Evolutionary conservation across 2,888 invertebrate species (phyloP), one percentile per base, ranked within the genome.

Genomic region (Morpho achilles): DNA sequence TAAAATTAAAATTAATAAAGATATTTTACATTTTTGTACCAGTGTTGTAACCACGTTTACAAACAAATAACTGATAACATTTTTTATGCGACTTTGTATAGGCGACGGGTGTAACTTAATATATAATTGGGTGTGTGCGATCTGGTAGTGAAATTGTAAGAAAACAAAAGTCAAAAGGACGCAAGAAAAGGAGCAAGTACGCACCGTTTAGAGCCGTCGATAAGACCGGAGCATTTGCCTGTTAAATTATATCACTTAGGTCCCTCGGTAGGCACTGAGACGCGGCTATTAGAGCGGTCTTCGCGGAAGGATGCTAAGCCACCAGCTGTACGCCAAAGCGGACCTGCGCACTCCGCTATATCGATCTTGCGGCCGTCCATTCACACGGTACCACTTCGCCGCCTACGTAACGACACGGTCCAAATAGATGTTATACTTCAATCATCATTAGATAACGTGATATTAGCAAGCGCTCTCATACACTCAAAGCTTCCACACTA

Each of bases 391-490:
- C 77, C 81, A 77, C 78, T 78, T 76, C 77, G 64, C 80, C 86
- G 82, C 87, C 88, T 83, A 87, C 87, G 82, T 83, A 80, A 77
- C 79, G 74, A 75, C 75, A 74, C 63, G 66, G 64, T 69, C 74
- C 77, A 69, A 74, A 68, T 74, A 73, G 64, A 75, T 80, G 82
- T 82, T 83, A 82, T 78, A 83, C 80, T 76, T 76, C 81, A 85
- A 88, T 86, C 86, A 84, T 78, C 80, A 79, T 82, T 81, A 80
- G 87, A 87, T 88, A 89, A 84, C 79, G 75, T 74, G 72, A 77
- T 87, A 87, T 87, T 84, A 81, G 70, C 74, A 75, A 76, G 74
- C 69, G 69, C 70, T 74, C 67, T 69, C 72, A 67, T 69, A 69
- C 70, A 74, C 67, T 69, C 72, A 67, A 74, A 75, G 76, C 78